A percentile compares a stretch with the other conserved stretches of the same genome.
Evolutionary conservation across 1,140 invertebrate species (phyloP).

Genomic region (Brachionus sp.): DNA sequence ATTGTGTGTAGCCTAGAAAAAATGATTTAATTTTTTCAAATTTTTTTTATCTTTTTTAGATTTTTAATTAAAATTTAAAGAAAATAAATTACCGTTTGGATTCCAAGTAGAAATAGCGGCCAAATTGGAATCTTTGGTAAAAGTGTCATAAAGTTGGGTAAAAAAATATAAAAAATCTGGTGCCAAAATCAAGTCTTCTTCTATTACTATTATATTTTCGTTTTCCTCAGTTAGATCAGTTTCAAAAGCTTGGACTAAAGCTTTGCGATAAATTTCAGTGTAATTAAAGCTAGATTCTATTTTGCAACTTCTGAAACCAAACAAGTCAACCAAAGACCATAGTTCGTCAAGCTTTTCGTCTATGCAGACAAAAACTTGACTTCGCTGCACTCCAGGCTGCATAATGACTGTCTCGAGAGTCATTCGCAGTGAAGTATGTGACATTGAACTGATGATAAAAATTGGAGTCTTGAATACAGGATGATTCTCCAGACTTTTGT

Average conservation of each 20-base stretch:
- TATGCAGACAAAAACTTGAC: constrained; percentile 55
- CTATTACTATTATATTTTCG: constrained; percentile 55
- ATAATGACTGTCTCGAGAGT: constrained; percentile 61
- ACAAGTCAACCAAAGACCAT: constrained; percentile 53
- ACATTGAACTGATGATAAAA: constrained; percentile 59
- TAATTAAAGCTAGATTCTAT: constrained; percentile 51
- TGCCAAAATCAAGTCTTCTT: constrained; percentile 61
- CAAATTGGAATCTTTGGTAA: constrained; percentile 57
- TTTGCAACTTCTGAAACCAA: constrained; percentile 53
- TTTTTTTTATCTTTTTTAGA: neutral
- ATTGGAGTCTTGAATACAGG: constrained; percentile 60
- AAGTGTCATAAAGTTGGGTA: constrained; percentile 55
- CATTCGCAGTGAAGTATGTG: constrained; percentile 57
- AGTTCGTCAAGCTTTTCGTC: constrained; percentile 57
- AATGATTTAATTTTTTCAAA: neutral
- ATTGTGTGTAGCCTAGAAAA: constrained; percentile 53
- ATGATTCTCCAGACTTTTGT: constrained; percentile 57
- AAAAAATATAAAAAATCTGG: constrained; percentile 62
- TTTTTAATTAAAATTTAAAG: neutral
- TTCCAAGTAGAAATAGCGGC: constrained; percentile 61
- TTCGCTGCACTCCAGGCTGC: constrained; percentile 61
- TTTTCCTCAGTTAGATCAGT: neutral
- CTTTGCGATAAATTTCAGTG: constrained; percentile 48
- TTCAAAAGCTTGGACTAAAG: constrained; percentile 48
- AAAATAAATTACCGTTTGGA: constrained; percentile 58